A percentile compares a stretch with the other conserved stretches of the same genome.
Evolutionary conservation across 2,113 vertebrate genomes (phyloP).

Genomic region (Thalassarche chlororhynchos): DNA sequence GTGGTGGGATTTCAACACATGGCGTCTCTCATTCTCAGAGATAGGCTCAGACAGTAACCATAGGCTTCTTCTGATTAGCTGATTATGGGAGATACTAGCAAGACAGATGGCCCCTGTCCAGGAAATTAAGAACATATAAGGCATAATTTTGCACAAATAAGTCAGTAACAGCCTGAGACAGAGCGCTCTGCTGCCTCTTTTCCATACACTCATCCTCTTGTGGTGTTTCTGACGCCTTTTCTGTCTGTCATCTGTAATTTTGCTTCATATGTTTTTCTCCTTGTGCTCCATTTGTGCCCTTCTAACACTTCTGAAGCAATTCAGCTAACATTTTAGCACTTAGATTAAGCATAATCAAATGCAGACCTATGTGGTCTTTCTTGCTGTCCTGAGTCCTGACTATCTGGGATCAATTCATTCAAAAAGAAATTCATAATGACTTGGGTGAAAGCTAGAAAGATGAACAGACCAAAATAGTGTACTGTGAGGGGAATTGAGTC

Average conservation of each 20-base stretch:
- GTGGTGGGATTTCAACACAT: not conserved
- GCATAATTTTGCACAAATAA: not conserved
- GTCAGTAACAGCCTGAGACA: not conserved
- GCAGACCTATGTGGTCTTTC: not conserved
- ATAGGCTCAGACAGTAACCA: not conserved
- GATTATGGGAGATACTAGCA: not conserved
- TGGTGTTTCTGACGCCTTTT: not conserved
- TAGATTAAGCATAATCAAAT: not conserved
- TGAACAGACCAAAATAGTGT: not conserved
- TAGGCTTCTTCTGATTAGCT: not conserved
- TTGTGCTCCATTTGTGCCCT: not conserved
- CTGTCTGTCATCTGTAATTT: not conserved
- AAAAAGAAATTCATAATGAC: not conserved
- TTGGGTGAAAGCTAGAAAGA: not conserved
- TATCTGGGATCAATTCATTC: not conserved
- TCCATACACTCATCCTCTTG: not conserved
- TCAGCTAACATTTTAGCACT: not conserved
- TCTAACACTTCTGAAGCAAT: not conserved
- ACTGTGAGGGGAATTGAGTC: not conserved
- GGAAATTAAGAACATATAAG: not conserved
- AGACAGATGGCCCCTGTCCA: not conserved
- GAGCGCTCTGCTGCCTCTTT: not conserved
- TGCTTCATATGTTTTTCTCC: not conserved
- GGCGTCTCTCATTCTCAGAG: not conserved
- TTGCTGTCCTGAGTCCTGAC: not conserved